Evolutionary conservation across 2,113 vertebrate genomes (phyloP).

Genomic region (Pristiophorus japonicus): DNA sequence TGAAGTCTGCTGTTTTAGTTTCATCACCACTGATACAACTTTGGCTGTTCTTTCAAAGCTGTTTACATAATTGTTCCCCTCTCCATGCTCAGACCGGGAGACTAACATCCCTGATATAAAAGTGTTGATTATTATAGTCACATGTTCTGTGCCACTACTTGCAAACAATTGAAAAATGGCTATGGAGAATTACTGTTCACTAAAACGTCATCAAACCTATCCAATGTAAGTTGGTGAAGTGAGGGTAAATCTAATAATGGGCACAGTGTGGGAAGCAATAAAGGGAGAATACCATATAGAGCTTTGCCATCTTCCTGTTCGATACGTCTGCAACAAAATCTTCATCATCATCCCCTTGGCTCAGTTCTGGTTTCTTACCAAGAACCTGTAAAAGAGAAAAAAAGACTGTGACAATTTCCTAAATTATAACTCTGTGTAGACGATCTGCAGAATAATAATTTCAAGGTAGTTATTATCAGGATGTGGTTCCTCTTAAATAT

Average conservation of each 20-base stretch:
- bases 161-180: not conserved
- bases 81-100: not conserved
- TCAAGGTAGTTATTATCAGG: not conserved
- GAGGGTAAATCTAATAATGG: not conserved
- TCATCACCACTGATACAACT: not conserved
- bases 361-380: conserved; percentile 66
- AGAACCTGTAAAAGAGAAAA: conserved; percentile 60
- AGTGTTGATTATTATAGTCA: not conserved
- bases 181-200: not conserved
- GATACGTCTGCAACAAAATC: conserved; percentile 69
- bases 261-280: not conserved
- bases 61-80: not conserved
- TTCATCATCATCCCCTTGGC: conserved; percentile 56
- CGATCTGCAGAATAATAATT: not conserved
- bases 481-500: not conserved
- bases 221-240: not conserved
- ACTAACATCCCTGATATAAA: not conserved
- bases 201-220: not conserved
- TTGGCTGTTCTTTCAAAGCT: not conserved
- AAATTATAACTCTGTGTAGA: not conserved
- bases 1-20: not conserved
- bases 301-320: conserved; percentile 78
- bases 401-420: conserved; percentile 25
- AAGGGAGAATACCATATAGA: conserved; percentile 69
- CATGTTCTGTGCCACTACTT: not conserved